Evolutionary conservation across 2,113 vertebrate genomes (phyloP), one percentile per base, ranked within the genome.

Genomic region (Triplophysa siluroides): DNA sequence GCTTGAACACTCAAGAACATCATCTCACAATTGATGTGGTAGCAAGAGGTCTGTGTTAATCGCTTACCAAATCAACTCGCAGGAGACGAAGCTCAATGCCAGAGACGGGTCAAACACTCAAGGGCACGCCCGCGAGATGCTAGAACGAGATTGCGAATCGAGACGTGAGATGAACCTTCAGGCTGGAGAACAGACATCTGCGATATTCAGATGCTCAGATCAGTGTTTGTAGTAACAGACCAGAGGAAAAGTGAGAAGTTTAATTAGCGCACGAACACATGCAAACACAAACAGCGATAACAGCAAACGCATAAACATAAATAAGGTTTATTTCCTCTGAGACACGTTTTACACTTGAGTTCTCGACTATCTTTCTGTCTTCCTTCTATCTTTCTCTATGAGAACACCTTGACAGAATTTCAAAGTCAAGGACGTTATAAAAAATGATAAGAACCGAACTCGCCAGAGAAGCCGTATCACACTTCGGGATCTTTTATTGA

Each of bases 271-370:
- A 21, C 29, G 16, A 3, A 52, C 43, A 33, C 63, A 71, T 41
- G 24, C 56, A 21, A 16, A 63, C 72, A 38, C 1, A 38, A 45
- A 73, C 68, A 16, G 64, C 58, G 43, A 69, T 54, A 76, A 58
- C 60, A 41, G 18, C 67, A 67, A 26, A 70, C n/a, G 58, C 23
- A 68, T 47, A 80, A 80, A 80, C 65, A 83, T 80, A 65, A 60
- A 78, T 83, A 56, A 65, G 43, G 76, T 70, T 60, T 29, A 64
- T 54, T 18, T 45, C 26, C n/a, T 38, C 23, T 33, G 67, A 79
- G 54, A 43, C 26, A 63, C 24, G 45, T 62, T 29, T 18, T 62
- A 41, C 38, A 54, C 52, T 61, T 29, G 9, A 65, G 52, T 21
- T 12, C 18, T 71, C 13, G 16, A 58, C 21, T 50, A 67, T 64